phyloP scores from a whole-genome alignment of 2,888 invertebrate species.

The Drosophila birchii region DNA sequence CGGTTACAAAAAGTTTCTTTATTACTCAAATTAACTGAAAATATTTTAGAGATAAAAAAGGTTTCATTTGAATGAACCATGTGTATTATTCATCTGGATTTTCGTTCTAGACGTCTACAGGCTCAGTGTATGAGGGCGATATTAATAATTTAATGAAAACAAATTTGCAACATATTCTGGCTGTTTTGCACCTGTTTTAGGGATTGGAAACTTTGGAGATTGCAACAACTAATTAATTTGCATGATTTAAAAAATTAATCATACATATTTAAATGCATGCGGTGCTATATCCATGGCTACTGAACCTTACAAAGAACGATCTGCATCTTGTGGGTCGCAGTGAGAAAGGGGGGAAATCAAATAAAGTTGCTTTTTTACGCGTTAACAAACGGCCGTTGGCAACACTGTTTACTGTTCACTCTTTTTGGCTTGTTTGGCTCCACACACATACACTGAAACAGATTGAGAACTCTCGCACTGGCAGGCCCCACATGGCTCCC shows the following conservation, averaged over 20 bases:
- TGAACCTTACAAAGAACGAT: conserved; percentile 10
- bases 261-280: background rate
- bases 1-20: background rate
- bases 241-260: background rate
- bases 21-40: background rate
- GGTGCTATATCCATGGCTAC: conserved; percentile 10
- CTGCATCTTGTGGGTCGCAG: conserved; percentile 12
- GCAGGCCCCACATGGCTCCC: conserved; percentile 57
- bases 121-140: background rate
- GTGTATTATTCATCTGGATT: background rate
- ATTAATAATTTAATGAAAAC: background rate
- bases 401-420: conserved; percentile 33
- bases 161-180: too few relatives aligned
- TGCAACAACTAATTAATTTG: conserved; percentile 1
- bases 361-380: conserved; percentile 18
- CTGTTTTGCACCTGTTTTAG: background rate
- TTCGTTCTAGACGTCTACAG: background rate
- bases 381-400: conserved; percentile 27
- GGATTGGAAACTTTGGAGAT: conserved; percentile 1
- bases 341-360: background rate
- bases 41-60: background rate
- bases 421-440: conserved; percentile 19
- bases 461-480: conserved; percentile 35
- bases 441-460: conserved; percentile 23
- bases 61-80: background rate